A percentile compares a stretch with the other conserved stretches of the same genome.
Conservation (phyloP, 2,113 vertebrate species). For the Asarcornis scutulata region DNA sequence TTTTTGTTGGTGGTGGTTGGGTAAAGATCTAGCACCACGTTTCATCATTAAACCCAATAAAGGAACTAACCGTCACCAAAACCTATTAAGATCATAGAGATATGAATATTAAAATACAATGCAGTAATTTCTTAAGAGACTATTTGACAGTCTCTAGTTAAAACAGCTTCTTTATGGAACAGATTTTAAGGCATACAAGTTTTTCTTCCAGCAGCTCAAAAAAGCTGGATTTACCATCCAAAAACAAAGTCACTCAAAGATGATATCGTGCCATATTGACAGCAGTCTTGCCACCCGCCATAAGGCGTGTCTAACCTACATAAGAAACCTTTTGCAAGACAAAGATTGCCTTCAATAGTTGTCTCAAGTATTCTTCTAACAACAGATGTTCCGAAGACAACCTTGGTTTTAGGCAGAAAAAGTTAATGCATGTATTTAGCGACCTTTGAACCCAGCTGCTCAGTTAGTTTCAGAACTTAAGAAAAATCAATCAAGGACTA, state of each 20-base stretch:
- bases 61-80: not conserved
- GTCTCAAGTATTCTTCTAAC: not conserved
- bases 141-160: not conserved
- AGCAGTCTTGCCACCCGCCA: not conserved
- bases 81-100: not conserved
- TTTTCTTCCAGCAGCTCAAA: not conserved
- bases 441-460: not conserved
- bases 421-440: not conserved
- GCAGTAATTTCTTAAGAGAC: not conserved
- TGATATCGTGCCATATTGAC: not conserved
- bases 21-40: not conserved
- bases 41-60: not conserved
- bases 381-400: not conserved
- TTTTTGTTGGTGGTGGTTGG: not conserved
- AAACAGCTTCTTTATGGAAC: not conserved
- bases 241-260: not conserved
- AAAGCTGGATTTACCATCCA: not conserved
- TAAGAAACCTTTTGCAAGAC: conserved; percentile 30
- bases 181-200: not conserved
- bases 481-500: not conserved
- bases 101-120: not conserved
- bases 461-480: not conserved
- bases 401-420: not conserved
- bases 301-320: conserved; percentile 1
- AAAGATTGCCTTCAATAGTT: not conserved